Conservation (phyloP, 2,113 vertebrate species). For the Aplodontia rufa region DNA sequence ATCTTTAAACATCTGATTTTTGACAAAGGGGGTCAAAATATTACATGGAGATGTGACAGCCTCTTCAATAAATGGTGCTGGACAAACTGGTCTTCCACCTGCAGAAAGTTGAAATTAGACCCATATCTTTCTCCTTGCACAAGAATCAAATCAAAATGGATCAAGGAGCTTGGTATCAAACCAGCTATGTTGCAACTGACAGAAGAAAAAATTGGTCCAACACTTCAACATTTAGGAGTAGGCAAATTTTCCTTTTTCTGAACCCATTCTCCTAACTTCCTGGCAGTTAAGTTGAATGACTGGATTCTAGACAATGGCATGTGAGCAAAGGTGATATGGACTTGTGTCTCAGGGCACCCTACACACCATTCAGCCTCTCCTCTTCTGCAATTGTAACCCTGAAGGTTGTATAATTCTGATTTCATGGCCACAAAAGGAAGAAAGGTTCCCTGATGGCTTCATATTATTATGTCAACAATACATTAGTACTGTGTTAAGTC, state of each 20-base stretch:
- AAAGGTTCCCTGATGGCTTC: neutral
- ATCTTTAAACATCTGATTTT: too few species aligned
- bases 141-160: too few species aligned
- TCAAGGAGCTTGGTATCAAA: too few species aligned
- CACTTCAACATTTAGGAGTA: too few species aligned
- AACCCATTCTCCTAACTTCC: neutral
- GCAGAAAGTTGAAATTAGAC: too few species aligned
- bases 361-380: neutral
- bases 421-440: neutral
- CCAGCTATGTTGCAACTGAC: too few species aligned
- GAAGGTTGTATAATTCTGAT: neutral
- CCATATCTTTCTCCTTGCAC: too few species aligned
- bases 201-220: too few species aligned
- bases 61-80: too few species aligned
- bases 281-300: neutral
- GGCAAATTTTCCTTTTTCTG: neutral
- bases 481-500: neutral
- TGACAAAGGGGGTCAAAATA: too few species aligned
- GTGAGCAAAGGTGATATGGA: neutral
- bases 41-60: too few species aligned
- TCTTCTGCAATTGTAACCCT: neutral
- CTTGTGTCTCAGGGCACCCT: rapidly evolving
- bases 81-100: too few species aligned
- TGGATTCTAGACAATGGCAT: neutral
- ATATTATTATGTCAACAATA: neutral